These are phyloP conservation scores for Bovichtus variegatus DNA, from an alignment of 2,797 vertebrate species.

Conservation along the genomic window DNA sequence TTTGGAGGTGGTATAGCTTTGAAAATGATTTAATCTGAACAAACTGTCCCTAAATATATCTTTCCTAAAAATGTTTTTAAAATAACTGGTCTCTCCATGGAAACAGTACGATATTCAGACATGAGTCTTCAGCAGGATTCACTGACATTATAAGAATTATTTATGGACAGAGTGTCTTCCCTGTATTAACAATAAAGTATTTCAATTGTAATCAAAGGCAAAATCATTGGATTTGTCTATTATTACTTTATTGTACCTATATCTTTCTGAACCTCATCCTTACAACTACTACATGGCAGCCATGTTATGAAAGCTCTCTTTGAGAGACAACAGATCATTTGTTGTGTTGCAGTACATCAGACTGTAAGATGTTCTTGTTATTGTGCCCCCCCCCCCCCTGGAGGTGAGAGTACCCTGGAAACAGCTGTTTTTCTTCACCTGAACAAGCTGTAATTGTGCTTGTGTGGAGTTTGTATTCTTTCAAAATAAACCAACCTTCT, in stretches of 20 bases:
- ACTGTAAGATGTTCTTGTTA: not conserved
- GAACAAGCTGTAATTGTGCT: not conserved
- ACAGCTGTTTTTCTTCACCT: not conserved
- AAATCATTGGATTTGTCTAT: not conserved
- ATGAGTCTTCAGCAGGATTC: not conserved
- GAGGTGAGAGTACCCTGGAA: not conserved
- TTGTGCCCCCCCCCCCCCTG: not conserved
- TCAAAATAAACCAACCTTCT: not conserved
- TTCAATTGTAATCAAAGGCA: not conserved
- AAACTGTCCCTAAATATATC: slow-evolving; percentile 12
- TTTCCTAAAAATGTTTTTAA: not conserved
- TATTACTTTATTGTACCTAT: not conserved
- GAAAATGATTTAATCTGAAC: slow-evolving; percentile 26
- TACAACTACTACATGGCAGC: not conserved
- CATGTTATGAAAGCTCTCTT: not conserved
- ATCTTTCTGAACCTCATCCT: not conserved
- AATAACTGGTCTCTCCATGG: not conserved
- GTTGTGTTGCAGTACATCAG: not conserved
- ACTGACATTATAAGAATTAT: not conserved
- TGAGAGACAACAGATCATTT: not conserved
- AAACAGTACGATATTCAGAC: not conserved
- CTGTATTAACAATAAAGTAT: not conserved
- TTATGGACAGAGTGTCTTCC: not conserved
- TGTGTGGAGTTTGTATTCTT: not conserved
- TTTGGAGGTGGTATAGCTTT: slow-evolving; percentile 51